Percentiles rank a stretch among this genome's conserved stretches.
These are phyloP conservation scores for Onychorhynchus coronatus DNA, from an alignment of 2,113 vertebrate species.

Conservation along the genomic window DNA sequence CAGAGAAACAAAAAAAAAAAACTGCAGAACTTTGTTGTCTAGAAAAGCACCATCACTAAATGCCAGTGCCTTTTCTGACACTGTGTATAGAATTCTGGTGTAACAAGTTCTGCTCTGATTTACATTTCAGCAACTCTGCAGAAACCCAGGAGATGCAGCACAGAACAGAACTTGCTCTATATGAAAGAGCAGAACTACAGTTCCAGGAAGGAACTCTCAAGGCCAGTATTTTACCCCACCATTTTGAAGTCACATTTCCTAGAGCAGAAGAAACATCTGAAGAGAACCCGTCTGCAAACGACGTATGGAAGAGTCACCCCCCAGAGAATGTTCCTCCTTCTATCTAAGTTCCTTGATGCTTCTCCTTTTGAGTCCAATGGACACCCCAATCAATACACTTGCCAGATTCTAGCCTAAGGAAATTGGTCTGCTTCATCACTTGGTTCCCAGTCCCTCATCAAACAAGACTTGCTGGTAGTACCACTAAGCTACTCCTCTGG, in stretches of 20 bases:
- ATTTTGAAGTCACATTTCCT: background rate
- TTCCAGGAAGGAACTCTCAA: background rate
- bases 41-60: background rate
- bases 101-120: background rate
- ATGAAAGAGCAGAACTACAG: background rate
- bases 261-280: background rate
- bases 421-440: background rate
- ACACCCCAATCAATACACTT: background rate
- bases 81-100: background rate
- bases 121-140: background rate
- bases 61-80: background rate
- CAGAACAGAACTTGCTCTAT: background rate
- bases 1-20: background rate
- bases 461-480: background rate
- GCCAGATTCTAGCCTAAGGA: background rate
- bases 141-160: background rate
- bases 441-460: background rate
- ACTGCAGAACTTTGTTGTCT: background rate
- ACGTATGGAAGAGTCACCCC: background rate
- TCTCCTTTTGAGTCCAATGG: background rate
- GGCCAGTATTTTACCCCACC: background rate
- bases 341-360: background rate
- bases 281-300: background rate
- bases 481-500: background rate
- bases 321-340: background rate